Evolutionary conservation across 2,797 vertebrate species (phyloP).

Genomic region (Eulemur albifrons): DNA sequence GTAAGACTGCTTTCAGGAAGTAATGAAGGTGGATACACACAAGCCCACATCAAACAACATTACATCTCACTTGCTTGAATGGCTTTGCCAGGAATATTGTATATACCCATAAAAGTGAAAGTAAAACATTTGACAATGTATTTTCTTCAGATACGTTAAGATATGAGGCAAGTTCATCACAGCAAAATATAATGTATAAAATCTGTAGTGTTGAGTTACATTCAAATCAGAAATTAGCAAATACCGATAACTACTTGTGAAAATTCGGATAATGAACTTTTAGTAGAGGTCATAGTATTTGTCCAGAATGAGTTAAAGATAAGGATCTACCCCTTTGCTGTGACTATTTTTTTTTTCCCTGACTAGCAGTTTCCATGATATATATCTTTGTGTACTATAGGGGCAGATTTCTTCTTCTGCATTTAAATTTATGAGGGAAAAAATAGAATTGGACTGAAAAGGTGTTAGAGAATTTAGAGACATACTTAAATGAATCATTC

Average conservation of each 20-base stretch:
- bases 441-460: constrained; percentile 52
- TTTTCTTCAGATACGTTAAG: not conserved
- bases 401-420: constrained; percentile 8
- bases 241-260: not conserved
- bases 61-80: not conserved
- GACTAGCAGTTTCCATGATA: not conserved
- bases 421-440: constrained; percentile 39
- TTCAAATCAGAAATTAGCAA: constrained; percentile 39
- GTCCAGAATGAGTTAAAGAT: not conserved
- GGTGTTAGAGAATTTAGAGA: constrained; percentile 30
- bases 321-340: not conserved
- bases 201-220: not conserved
- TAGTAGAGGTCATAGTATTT: not conserved
- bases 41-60: not conserved
- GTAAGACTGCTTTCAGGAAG: not conserved
- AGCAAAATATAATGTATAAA: constrained; percentile 3
- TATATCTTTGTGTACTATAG: not conserved
- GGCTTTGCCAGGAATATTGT: not conserved
- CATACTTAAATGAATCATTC: constrained; percentile 2
- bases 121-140: not conserved
- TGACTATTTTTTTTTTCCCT: constrained; percentile 29
- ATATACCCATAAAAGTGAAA: not conserved
- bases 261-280: not conserved
- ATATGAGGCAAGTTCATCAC: not conserved
- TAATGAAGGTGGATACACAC: not conserved